phyloP scores from a whole-genome alignment of 2,113 vertebrate species.

The crab-eating macaque (Macaca fascicularis) region T2T-MFA8v1.1 NC_088386.1:105585001-105585500 shows the following conservation, averaged over 20 bases:
- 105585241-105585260: background rate
- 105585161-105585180: background rate
- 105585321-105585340: background rate
- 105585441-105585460: conserved; percentile 20
- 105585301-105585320: background rate
- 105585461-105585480: conserved; percentile 96
- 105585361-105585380: background rate
- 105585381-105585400: background rate
- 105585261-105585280: background rate
- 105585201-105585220: background rate
- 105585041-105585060: background rate
- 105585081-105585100: background rate
- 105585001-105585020: background rate
- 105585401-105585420: background rate
- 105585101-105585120: background rate
- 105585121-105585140: background rate
- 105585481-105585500: conserved; percentile 98
- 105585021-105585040: background rate
- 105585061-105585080: conserved; percentile 5
- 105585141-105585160: conserved; percentile 1
- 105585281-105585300: background rate
- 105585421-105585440: background rate
- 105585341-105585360: background rate
- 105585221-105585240: background rate
- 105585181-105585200: background rate